Base-by-base conservation (phyloP, 2,797 vertebrate species). In the Pogonophryne albipinna region DNA sequence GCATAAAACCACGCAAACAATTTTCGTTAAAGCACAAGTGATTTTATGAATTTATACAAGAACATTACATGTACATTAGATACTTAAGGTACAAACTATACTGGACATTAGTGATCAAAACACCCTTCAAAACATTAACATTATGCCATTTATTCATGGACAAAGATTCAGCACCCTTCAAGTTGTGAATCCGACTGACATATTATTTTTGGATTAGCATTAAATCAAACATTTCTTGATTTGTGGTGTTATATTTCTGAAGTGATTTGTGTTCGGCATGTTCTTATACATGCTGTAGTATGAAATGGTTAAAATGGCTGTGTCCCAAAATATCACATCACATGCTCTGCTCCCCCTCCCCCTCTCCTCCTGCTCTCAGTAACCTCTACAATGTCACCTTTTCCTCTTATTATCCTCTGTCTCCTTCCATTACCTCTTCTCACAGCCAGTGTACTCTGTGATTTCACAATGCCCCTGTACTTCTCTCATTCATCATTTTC, bases 301-400 rank as follows among this genome's bases (percentile, higher is more conserved):
- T 1, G 66, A 38, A 64, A 38, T 52, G 51, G 16, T 52, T 51
- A 5, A 47, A 20, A n/a, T 46, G 66, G 38, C 50, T 63, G 3
- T 74, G 34, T 78, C 61, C 27, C 14, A 66, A 70, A 73, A 78
- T 67, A 15, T 82, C 50, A 6, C 19, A 65, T 49, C 23, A 47
- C 44, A 45, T 46, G 27, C 14, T 53, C 31, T 55, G 27, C 50
- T 23, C 46, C 72, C 76, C 78, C 34, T 74, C 74, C 83, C 80
- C 70, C 70, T 47, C 56, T 75, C 45, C 55, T 70, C 47, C 62
- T 56, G 60, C 79, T 76, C 53, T 64, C 27, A 27, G 34, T 64
- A 63, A 69, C 66, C 75, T 84, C 69, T 17, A 9, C 76, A 87
- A 79, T 82, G 83, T 83, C 83, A 84, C 67, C 74, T 53, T 82